phyloP scores from a whole-genome alignment of 1,140 invertebrate species.

The Drosophila ironensis region DNA sequence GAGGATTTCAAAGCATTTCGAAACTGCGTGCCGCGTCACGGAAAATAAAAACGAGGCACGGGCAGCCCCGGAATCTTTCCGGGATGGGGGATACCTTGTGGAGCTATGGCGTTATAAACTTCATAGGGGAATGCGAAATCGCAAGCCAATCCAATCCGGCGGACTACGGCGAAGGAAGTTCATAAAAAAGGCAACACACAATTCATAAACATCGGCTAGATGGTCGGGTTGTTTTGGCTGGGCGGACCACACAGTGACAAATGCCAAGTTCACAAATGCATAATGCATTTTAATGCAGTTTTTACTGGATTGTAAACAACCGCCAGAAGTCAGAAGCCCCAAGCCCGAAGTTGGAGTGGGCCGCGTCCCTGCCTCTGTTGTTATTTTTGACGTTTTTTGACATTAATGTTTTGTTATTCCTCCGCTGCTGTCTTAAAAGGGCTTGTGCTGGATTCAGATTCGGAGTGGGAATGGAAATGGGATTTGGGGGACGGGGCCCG shows the following conservation, averaged over 20 bases:
- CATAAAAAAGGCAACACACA: constrained; percentile 30
- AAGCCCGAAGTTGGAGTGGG: not conserved
- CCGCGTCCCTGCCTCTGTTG: constrained; percentile 16
- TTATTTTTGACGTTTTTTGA: constrained; percentile 75
- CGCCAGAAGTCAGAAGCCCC: constrained; percentile 45
- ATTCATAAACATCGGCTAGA: not conserved
- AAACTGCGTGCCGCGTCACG: constrained; percentile 33
- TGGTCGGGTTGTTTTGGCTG: not conserved
- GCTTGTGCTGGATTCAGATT: constrained; percentile 18
- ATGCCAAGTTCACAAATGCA: constrained; percentile 45
- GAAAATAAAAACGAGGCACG: constrained; percentile 26
- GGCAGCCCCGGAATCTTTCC: constrained; percentile 6
- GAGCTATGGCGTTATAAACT: constrained; percentile 27
- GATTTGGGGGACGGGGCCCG: not conserved
- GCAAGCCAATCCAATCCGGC: constrained; percentile 7
- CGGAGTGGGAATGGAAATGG: not conserved
- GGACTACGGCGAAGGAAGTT: constrained; percentile 18
- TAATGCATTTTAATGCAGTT: constrained; percentile 70
- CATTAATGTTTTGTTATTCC: constrained; percentile 76
- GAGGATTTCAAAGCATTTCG: constrained; percentile 41
- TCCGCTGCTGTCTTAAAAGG: constrained; percentile 66
- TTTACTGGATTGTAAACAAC: constrained; percentile 59
- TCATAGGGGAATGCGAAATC: constrained; percentile 29
- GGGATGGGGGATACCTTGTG: not conserved
- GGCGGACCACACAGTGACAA: constrained; percentile 15